A percentile compares a stretch with the other conserved stretches of the same genome.
phyloP scores from a whole-genome alignment of 2,113 vertebrate genomes.

The Macaca nemestrina region DNA sequence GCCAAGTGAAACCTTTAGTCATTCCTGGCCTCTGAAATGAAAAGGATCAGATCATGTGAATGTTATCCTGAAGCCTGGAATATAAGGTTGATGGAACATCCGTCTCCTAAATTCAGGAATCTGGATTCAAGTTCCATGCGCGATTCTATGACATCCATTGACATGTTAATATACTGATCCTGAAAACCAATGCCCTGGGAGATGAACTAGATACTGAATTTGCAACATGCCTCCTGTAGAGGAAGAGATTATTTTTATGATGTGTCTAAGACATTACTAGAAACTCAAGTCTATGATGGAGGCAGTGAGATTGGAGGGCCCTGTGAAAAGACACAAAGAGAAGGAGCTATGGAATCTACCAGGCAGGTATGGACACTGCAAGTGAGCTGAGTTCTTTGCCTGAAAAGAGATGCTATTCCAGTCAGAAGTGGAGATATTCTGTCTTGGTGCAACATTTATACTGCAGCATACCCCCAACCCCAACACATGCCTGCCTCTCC shows the following conservation, averaged over 20 bases:
- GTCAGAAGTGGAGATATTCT: not conserved
- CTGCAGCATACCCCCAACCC: fast-evolving
- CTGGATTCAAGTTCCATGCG: not conserved
- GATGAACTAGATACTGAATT: constrained; percentile 3
- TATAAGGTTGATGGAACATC: not conserved
- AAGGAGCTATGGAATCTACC: not conserved
- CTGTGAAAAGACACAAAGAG: not conserved
- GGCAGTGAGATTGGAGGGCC: not conserved
- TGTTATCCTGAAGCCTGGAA: not conserved
- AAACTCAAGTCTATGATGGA: not conserved
- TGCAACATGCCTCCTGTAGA: not conserved
- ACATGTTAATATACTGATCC: not conserved
- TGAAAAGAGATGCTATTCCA: not conserved
- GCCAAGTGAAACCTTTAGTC: not conserved
- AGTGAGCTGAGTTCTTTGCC: not conserved
- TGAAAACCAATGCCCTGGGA: not conserved
- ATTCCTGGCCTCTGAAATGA: not conserved
- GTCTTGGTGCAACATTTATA: not conserved
- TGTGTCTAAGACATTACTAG: not conserved
- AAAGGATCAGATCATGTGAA: not conserved
- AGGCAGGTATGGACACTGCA: not conserved
- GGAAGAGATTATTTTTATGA: not conserved
- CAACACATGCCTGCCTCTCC: not conserved
- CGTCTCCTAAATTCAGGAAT: not conserved
- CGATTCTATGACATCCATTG: not conserved